A percentile compares a stretch with the other conserved stretches of the same genome.
Evolutionary conservation across 2,797 vertebrate genomes (phyloP).

Genomic region (Choloepus didactylus): DNA sequence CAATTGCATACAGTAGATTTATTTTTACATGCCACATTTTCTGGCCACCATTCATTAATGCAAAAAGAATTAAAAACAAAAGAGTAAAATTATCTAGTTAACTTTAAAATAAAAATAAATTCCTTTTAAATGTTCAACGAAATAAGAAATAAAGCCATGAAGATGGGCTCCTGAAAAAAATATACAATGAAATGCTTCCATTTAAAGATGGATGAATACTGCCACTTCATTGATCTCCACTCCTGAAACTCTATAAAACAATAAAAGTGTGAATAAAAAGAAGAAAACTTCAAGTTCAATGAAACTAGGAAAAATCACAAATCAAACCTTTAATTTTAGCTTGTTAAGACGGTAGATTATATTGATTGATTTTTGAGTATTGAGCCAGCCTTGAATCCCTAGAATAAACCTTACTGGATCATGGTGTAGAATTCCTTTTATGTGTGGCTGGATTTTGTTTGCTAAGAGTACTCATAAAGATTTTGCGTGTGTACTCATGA

Average conservation of each 20-base stretch:
- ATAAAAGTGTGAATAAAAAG: not conserved
- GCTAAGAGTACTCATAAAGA: too few relatives aligned
- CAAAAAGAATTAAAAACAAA: not conserved
- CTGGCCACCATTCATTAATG: not conserved
- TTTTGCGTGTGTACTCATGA: too few relatives aligned
- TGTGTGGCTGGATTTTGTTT: too few relatives aligned
- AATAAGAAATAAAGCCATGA: constrained; percentile 28
- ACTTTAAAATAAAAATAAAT: not conserved
- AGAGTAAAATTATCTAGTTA: not conserved
- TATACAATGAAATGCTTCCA: not conserved
- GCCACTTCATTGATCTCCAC: not conserved
- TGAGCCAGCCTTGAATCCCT: too few relatives aligned
- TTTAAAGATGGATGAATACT: not conserved
- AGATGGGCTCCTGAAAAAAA: not conserved
- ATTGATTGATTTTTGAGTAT: too few relatives aligned
- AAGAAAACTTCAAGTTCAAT: not conserved
- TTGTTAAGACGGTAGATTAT: too few relatives aligned
- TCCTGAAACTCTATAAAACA: not conserved
- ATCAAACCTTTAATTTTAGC: not conserved
- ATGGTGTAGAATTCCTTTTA: too few relatives aligned
- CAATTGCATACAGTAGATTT: not conserved
- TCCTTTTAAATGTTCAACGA: not conserved
- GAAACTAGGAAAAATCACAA: not conserved
- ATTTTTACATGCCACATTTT: not conserved
- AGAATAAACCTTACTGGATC: too few relatives aligned